Evolutionary conservation across 2,888 invertebrate genomes (phyloP).

Genomic region (Lissonota sp.): DNA sequence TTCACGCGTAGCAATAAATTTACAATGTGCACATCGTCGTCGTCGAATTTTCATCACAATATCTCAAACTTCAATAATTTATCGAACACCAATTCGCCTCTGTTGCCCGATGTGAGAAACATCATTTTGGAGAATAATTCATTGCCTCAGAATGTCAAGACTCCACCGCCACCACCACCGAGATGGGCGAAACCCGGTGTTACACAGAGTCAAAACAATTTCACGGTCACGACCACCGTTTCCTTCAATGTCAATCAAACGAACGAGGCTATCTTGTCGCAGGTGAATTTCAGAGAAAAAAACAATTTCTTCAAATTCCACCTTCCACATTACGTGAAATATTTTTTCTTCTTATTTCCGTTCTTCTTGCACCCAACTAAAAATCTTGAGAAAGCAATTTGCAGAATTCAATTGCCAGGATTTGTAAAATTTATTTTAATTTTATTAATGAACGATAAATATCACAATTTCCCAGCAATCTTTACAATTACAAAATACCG

Average conservation of each 20-base stretch:
- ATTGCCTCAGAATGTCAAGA: constrained; percentile 80
- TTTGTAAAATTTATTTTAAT: not conserved
- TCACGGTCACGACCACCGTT: constrained; percentile 94
- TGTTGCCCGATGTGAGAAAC: constrained; percentile 73
- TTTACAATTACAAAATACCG: not conserved
- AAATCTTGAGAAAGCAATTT: too few species aligned
- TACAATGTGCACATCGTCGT: constrained; percentile 74
- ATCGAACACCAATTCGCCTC: constrained; percentile 73
- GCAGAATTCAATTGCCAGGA: too few species aligned
- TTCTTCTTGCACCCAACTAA: too few species aligned
- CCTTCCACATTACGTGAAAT: not conserved
- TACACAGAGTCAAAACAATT: constrained; percentile 87
- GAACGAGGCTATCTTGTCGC: constrained; percentile 67
- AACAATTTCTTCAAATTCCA: constrained; percentile 20
- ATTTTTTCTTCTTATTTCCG: not conserved
- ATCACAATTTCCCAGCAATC: too few species aligned
- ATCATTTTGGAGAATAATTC: constrained; percentile 71
- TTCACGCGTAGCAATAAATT: constrained; percentile 76
- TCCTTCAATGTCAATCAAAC: constrained; percentile 90
- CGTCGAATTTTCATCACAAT: constrained; percentile 79
- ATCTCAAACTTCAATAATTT: constrained; percentile 76
- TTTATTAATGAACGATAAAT: too few species aligned
- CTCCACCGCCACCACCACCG: constrained; percentile 93
- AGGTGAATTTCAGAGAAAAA: constrained; percentile 64
- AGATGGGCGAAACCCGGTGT: constrained; percentile 93